Evolutionary conservation across 2,888 invertebrate genomes (phyloP), one percentile per base, ranked within the genome.

Genomic region (Drosophila tanythrix): DNA sequence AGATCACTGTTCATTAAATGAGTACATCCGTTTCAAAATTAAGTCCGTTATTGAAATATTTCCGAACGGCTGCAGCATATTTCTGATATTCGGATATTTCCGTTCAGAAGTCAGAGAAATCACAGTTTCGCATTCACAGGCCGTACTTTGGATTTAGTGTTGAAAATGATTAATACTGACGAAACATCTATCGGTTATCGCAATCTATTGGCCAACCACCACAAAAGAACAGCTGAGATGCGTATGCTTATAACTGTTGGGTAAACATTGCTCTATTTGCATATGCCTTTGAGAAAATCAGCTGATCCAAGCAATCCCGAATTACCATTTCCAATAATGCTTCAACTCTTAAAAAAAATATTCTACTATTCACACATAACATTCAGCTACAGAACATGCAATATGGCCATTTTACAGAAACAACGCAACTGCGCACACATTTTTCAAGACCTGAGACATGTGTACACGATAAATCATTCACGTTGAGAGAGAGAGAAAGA

Each of bases 381-480:
- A 38, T 48, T 35, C 40, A 48, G 51, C 15, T 56, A 43, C 6
- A n/a, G 13, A 38, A n/a, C 18, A 50, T 60, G 51, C 4, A 55
- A 3, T 3, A 15, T 15, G 15, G 29, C 10, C n/a, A 11, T 35
- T 52, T 33, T 35, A 60, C 25, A 50, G 60, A 46, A 52, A 21
- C 18, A 58, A 46, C 38, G 67, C 51, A 51, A 53, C 29, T 43
- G 86, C 87, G 87, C 83, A 86, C 76, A 79, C 72, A 79, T 79
- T 83, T 74, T 74, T 36, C 27, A 31, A 36, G 46, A 61, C 46
- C 57, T 56, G 25, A 31, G n/a, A 36, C 35, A 59, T 58, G 50
- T 57, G 43, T 48, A 66, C 50, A 38, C 29, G 25, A 63, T 81
- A 53, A 70, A 52, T 58, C 46, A 43, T 48, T 70, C 25, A 55